Evolutionary conservation across 2,797 vertebrate species (phyloP).

Genomic region (Karalla daura): DNA sequence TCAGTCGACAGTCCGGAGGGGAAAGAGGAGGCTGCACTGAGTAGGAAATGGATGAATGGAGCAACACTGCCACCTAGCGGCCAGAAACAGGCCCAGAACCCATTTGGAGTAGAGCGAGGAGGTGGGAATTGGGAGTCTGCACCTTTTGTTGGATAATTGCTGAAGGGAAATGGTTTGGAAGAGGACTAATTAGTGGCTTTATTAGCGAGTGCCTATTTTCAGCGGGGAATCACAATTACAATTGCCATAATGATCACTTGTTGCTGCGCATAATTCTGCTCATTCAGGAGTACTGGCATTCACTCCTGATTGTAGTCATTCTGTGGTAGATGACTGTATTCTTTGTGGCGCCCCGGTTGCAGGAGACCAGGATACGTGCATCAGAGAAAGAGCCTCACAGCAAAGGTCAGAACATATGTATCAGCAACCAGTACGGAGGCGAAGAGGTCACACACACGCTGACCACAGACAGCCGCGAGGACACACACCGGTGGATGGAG

Average conservation of each 20-base stretch:
- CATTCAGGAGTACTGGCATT: slow-evolving; percentile 37
- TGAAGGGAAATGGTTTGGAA: slow-evolving; percentile 62
- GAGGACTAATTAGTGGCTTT: slow-evolving; percentile 58
- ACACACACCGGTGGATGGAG: slow-evolving; percentile 93
- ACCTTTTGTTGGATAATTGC: slow-evolving; percentile 64
- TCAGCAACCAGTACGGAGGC: slow-evolving; percentile 90
- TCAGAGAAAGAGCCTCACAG: slow-evolving; percentile 86
- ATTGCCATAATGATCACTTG: slow-evolving; percentile 54
- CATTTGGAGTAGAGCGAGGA: background rate
- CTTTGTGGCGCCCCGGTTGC: slow-evolving; percentile 19
- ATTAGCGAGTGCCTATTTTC: slow-evolving; percentile 57
- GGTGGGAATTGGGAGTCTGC: slow-evolving; percentile 40
- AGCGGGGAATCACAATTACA: slow-evolving; percentile 42
- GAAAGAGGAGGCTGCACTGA: background rate
- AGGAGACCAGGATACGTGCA: slow-evolving; percentile 93
- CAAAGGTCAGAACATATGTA: slow-evolving; percentile 87
- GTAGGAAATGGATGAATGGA: slow-evolving; percentile 26
- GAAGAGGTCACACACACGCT: slow-evolving; percentile 92
- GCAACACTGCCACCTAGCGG: slow-evolving; percentile 77
- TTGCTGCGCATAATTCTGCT: slow-evolving; percentile 42
- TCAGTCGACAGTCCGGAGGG: slow-evolving; percentile 8
- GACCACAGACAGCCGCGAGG: slow-evolving; percentile 84
- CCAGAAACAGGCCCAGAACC: background rate
- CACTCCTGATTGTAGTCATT: slow-evolving; percentile 30
- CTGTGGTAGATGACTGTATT: slow-evolving; percentile 22